Evolutionary conservation across 2,797 vertebrate genomes (phyloP), one percentile per base, ranked within the genome.

Genomic region (Ambastaia sidthimunki): DNA sequence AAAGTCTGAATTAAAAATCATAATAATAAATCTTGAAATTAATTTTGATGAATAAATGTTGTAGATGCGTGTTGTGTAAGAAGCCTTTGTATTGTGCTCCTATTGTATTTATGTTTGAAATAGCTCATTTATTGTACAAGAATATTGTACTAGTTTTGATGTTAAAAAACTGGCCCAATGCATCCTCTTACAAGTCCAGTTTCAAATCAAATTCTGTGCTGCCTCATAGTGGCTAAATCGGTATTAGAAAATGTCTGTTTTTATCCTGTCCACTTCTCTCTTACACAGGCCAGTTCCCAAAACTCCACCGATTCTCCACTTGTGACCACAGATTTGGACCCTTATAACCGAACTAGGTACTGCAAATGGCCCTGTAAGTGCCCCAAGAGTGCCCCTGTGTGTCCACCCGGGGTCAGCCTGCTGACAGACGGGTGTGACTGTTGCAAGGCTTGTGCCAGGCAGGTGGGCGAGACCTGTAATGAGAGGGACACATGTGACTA

Each of bases 321-420:
- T 5, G 34, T 70, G 28, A 81, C 80, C 3, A 79, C 89, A 0
- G 23, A 70, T 0, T 85, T 89, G 52, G 95, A 95, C 57, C 18
- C 12, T 0, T 92, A 91, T 85, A 92, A 90, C 0, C 92, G 94
- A 67, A 92, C 92, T 0, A 94, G 95, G 84, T 97, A 94, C 90
- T 99, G 98, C 88, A 95, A 92, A 87, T 99, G 98, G 98, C 98
- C 98, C 0, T 99, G 98, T 1, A 89, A 96, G 65, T 99, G 98
- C 80, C 95, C 97, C 0, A 59, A 73, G 4, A 84, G 78, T 0
- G 71, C 88, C 0, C 96, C 96, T 0, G 85, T 81, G 68, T 99
- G 98, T 72, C 93, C 94, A 0, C 85, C 85, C 0, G 98, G 98
- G 0, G 84, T 98, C 82, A 99, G 98, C 91, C 94, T 98, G 83